Evolutionary conservation across 2,888 invertebrate genomes (phyloP).

Genomic region (Orgyia antiqua): DNA sequence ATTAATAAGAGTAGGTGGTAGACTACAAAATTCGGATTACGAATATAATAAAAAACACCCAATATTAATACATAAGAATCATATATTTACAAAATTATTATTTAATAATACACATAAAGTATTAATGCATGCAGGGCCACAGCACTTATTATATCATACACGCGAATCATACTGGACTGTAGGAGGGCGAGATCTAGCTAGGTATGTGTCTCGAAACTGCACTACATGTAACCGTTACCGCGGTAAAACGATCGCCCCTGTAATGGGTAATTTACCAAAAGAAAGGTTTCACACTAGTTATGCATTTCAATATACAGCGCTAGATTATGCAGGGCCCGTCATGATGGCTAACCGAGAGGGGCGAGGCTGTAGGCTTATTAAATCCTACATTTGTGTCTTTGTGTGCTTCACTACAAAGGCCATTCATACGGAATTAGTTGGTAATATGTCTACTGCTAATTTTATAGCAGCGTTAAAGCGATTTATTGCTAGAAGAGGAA

Average conservation of each 20-base stretch:
- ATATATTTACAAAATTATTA: background rate
- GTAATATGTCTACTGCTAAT: background rate
- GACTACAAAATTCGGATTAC: background rate
- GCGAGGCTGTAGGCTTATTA: background rate
- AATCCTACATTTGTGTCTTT: background rate
- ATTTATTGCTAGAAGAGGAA: background rate
- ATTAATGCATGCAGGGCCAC: background rate
- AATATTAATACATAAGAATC: background rate
- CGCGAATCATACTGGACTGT: background rate
- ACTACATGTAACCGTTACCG: background rate
- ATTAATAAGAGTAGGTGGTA: background rate
- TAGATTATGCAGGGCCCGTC: constrained; percentile 3
- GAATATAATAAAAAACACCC: background rate
- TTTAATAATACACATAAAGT: background rate
- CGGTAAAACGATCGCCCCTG: background rate
- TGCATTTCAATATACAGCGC: background rate
- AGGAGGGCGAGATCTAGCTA: background rate
- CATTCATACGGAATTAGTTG: background rate
- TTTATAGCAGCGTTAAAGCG: background rate
- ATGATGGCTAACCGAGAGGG: constrained; percentile 1
- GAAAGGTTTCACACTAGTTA: background rate
- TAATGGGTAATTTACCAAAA: constrained; percentile 1
- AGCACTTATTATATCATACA: background rate
- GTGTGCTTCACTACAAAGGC: background rate
- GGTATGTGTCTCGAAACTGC: no score